A percentile compares a stretch with the other conserved stretches of the same genome.
These are phyloP conservation scores for Micromys minutus DNA, from an alignment of 2,113 vertebrate species.

Conservation along the genomic window DNA sequence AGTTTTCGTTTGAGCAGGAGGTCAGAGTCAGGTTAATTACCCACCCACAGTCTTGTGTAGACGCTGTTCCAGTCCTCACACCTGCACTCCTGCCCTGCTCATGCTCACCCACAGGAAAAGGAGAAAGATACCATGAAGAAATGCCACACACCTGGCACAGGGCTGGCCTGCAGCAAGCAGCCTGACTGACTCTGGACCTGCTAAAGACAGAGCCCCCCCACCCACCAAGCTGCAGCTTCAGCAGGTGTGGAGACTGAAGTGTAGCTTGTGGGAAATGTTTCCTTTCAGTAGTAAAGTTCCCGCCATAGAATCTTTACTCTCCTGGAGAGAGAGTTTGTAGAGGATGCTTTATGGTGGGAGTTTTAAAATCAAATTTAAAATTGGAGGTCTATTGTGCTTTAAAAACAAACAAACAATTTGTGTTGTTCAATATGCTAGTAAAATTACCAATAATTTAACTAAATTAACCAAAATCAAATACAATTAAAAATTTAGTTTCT, in stretches of 20 bases:
- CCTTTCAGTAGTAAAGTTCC: neutral
- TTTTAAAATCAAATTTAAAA: neutral
- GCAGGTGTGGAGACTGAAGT: neutral
- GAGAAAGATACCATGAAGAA: neutral
- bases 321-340: neutral
- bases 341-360: neutral
- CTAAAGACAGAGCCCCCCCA: neutral
- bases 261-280: neutral
- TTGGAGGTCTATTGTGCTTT: neutral
- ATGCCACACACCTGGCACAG: neutral
- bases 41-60: neutral
- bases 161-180: neutral
- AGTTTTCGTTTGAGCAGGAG: constrained; percentile 37
- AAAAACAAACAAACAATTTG: too few relatives aligned
- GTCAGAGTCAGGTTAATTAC: constrained; percentile 59
- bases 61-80: constrained; percentile 45
- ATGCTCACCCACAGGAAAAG: neutral
- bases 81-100: neutral
- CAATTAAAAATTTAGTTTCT: neutral
- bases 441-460: neutral
- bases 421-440: neutral
- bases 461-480: neutral
- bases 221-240: neutral
- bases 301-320: neutral
- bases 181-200: neutral